Base-by-base conservation (phyloP, 2,888 invertebrate species). In the Eupithecia tripunctaria region DNA sequence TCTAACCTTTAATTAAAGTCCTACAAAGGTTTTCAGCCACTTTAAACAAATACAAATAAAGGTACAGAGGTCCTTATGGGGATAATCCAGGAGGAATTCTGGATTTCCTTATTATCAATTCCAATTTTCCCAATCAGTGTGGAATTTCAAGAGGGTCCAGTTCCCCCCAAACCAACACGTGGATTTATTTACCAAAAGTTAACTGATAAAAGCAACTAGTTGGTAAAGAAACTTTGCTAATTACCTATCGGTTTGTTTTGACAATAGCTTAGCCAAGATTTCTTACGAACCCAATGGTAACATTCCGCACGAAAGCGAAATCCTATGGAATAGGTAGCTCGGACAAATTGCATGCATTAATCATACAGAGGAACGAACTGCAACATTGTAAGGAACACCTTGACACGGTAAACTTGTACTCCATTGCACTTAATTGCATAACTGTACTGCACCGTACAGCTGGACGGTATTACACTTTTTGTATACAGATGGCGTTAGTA, bases 361-460 rank as follows among this genome's bases (percentile, higher is more conserved):
- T 75, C 47, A 74, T 21, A 2, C 62, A 41, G 74, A 47, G 73
- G 76, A 80, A 76, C 78, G 76, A 80, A 77, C 83, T 74, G 79
- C 81, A 81, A 86, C 86, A 81, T 68, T 81, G 85, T 86, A 74
- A 51, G 68, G 69, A 65, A 36, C 79, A 82, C 86, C 86, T 86
- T 86, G 86, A 85, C 86, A 85, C 79, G 73, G 83, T 81, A 81
- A 83, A 83, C 85, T 82, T 80, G 81, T 67, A 77, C 77, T 74
- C 72, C 76, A 79, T 79, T 72, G 76, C 63, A 67, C 62, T 71
- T 81, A 79, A 75, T 78, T 79, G 81, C 75, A 75, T 75, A 80
- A 78, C 77, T 74, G 78, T 76, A 73, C 27, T 60, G 21, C 41
- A 69, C 72, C 59, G 75, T 32, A 68, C 78, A 76, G 79, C 72